Evolutionary conservation across 2,113 vertebrate species (phyloP).

Genomic region (Fregetta grallaria): DNA sequence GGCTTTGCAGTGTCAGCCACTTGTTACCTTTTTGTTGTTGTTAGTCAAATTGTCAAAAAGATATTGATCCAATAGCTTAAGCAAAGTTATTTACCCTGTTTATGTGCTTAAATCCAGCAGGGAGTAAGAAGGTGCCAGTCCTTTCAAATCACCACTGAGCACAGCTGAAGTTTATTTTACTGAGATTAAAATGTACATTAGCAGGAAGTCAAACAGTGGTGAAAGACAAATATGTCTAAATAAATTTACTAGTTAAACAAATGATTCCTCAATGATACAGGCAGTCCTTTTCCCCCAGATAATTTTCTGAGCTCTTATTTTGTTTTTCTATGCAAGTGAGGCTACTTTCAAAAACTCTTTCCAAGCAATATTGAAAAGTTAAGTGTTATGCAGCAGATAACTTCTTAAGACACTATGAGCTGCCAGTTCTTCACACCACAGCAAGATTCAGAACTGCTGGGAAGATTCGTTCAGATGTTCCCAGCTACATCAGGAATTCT

Average conservation of each 20-base stretch:
- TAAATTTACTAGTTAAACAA: slow-evolving; percentile 14
- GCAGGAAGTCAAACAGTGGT: background rate
- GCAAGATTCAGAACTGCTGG: background rate
- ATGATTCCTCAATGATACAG: background rate
- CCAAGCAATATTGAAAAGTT: background rate
- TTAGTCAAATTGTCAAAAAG: background rate
- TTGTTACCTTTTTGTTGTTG: background rate
- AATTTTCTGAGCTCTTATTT: background rate
- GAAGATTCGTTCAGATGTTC: background rate
- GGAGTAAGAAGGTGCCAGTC: background rate
- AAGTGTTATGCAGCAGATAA: background rate
- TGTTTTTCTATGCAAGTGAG: background rate
- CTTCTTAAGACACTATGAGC: background rate
- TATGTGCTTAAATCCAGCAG: background rate
- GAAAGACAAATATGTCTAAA: background rate
- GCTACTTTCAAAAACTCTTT: background rate
- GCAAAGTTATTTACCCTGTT: background rate
- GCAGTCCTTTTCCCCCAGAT: too few relatives aligned
- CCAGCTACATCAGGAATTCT: background rate
- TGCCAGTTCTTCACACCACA: background rate
- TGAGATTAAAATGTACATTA: background rate
- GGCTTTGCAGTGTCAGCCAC: background rate
- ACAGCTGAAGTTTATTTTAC: background rate
- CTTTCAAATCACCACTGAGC: background rate
- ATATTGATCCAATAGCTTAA: background rate